Evolutionary conservation across 2,113 vertebrate species (phyloP).

Genomic region (Tupaia chinensis): DNA sequence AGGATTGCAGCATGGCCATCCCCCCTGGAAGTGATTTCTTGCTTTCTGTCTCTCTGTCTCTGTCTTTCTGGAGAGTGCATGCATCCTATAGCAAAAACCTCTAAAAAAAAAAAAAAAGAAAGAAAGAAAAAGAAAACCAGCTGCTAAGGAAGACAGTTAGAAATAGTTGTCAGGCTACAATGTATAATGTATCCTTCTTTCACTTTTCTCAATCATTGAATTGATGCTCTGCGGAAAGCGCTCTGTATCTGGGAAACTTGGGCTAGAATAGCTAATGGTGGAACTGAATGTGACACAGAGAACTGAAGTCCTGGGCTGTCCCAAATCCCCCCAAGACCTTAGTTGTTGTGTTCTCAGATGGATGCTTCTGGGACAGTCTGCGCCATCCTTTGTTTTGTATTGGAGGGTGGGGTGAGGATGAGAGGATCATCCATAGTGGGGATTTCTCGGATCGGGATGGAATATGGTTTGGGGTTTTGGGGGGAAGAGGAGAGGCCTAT

Average conservation of each 20-base stretch:
- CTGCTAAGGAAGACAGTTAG: not conserved
- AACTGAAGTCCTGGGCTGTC: not conserved
- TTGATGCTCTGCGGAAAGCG: not conserved
- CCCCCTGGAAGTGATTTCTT: too few species aligned
- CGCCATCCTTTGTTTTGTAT: not conserved
- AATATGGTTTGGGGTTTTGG: not conserved
- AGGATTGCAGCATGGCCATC: too few species aligned
- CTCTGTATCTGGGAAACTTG: not conserved
- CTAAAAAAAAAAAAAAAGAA: too few species aligned
- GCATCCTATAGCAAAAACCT: too few species aligned
- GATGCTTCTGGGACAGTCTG: too few species aligned
- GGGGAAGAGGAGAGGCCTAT: not conserved
- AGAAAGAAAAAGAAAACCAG: not conserved
- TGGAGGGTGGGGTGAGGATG: not conserved
- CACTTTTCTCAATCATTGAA: not conserved
- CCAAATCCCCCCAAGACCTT: not conserved
- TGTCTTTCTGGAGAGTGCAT: too few species aligned
- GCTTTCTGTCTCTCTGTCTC: too few species aligned
- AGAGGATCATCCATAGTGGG: not conserved
- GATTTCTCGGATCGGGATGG: not conserved
- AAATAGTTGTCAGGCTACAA: not conserved
- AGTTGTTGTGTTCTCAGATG: not conserved
- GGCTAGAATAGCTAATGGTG: not conserved
- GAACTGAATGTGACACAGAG: not conserved
- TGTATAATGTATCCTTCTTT: not conserved